These are phyloP conservation scores for Tarsius wallacei DNA, from an alignment of 2,797 vertebrate genomes.

Conservation along the genomic window DNA sequence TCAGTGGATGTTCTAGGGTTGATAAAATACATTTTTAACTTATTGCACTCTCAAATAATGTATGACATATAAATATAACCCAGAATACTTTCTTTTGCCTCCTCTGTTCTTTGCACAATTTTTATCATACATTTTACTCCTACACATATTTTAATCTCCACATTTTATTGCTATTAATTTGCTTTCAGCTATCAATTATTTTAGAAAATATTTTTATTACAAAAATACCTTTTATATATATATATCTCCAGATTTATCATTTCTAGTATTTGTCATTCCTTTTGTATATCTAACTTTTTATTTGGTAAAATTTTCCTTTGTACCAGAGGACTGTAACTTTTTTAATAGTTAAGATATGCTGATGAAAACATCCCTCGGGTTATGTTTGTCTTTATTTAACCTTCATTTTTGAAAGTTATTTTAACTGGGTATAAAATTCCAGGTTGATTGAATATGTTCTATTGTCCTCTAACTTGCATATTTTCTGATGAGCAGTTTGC, in stretches of 20 bases:
- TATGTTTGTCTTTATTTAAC: background rate
- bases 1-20: background rate
- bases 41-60: background rate
- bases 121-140: background rate
- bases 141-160: background rate
- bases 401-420: background rate
- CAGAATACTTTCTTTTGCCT: background rate
- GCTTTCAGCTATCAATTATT: background rate
- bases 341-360: background rate
- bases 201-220: background rate
- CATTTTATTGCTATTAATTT: background rate
- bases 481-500: background rate
- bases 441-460: background rate
- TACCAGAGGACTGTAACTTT: background rate
- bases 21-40: background rate
- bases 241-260: background rate
- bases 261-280: background rate
- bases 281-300: background rate
- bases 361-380: background rate
- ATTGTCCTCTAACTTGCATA: background rate
- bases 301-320: background rate
- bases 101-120: background rate
- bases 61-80: background rate
- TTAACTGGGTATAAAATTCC: background rate
- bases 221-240: background rate